A percentile compares a stretch with the other conserved stretches of the same genome.
phyloP scores from a whole-genome alignment of 2,797 vertebrate species.

The Mionectes olivaceus region DNA sequence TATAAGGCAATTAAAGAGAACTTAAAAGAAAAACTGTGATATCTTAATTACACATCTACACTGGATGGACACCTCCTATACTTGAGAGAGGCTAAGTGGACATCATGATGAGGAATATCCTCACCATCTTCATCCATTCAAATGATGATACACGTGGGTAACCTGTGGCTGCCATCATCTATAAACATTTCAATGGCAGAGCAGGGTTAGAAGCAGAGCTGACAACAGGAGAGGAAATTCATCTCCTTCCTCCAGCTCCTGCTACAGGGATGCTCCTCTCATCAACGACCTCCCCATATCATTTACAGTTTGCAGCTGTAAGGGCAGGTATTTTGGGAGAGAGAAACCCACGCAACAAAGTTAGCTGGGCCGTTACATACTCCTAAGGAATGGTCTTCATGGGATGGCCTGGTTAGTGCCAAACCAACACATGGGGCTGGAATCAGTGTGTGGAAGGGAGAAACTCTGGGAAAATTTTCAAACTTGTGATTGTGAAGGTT shows the following conservation, averaged over 20 bases:
- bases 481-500: rapidly evolving
- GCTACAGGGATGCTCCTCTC: not conserved
- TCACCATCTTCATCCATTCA: not conserved
- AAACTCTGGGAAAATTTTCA: not conserved
- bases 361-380: not conserved
- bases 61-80: not conserved
- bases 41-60: not conserved
- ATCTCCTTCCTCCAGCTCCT: not conserved
- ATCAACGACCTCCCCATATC: not conserved
- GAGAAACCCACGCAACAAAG: not conserved
- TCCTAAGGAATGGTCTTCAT: not conserved
- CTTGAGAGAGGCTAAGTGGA: not conserved
- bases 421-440: rapidly evolving
- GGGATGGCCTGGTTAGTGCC: not conserved
- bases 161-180: not conserved
- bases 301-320: not conserved
- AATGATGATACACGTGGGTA: not conserved
- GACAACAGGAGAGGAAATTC: not conserved
- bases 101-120: not conserved
- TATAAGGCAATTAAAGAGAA: not conserved
- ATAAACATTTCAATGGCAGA: not conserved
- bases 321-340: not conserved
- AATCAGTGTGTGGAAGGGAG: not conserved
- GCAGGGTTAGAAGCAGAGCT: not conserved
- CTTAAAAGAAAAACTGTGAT: not conserved